Conservation (phyloP, 2,888 invertebrate genomes). For the Boloria euphrosyne region DNA sequence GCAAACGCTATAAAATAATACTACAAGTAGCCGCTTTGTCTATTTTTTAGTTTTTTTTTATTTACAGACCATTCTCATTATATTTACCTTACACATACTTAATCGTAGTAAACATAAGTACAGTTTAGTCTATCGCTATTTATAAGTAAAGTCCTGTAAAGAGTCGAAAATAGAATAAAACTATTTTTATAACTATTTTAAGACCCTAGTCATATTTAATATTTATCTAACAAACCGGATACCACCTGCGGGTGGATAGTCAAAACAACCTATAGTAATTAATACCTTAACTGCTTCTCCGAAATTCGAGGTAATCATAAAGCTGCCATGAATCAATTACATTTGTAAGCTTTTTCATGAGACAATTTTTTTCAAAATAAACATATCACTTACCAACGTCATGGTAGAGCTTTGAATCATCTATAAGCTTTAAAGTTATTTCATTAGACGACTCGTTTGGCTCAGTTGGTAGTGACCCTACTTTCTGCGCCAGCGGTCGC, state of each 20-base stretch:
- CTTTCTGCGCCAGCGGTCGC: too few species aligned
- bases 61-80: too few species aligned
- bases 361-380: constrained; percentile 20
- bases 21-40: background rate
- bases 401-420: background rate
- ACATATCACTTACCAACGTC: background rate
- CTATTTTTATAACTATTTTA: background rate
- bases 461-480: too few species aligned
- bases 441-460: too few species aligned
- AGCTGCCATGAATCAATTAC: constrained; percentile 15
- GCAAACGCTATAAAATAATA: background rate
- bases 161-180: too few species aligned
- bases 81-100: too few species aligned
- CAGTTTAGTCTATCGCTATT: too few species aligned
- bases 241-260: constrained; percentile 18
- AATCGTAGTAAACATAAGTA: too few species aligned
- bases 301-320: constrained; percentile 25
- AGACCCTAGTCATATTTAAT: constrained; percentile 5
- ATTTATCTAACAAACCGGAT: constrained; percentile 27
- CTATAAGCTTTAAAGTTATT: too few species aligned
- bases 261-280: constrained; percentile 30
- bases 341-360: constrained; percentile 20
- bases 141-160: too few species aligned
- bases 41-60: too few species aligned
- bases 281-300: constrained; percentile 9